A percentile compares a stretch with the other conserved stretches of the same genome.
Conservation (phyloP, 2,113 vertebrate species). For the Pterocles orientalis region DNA sequence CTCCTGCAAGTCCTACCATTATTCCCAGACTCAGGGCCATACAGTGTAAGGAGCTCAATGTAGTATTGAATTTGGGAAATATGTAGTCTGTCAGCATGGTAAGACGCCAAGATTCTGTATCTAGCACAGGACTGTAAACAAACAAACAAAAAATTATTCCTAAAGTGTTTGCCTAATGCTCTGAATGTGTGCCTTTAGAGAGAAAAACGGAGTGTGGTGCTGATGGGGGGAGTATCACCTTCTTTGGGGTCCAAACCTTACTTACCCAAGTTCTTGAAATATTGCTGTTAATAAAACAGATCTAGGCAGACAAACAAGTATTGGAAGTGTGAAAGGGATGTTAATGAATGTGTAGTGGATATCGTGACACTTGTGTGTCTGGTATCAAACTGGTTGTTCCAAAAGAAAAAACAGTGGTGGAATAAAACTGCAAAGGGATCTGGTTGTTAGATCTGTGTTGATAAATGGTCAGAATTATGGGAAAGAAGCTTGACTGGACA, state of each 20-base stretch:
- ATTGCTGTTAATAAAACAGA: not conserved
- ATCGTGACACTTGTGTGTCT: not conserved
- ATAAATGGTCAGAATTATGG: not conserved
- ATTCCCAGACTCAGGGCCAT: constrained; percentile 95
- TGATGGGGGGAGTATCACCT: not conserved
- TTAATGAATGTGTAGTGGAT: not conserved
- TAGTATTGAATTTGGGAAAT: constrained; percentile 49
- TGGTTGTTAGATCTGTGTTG: not conserved
- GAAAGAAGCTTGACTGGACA: not conserved
- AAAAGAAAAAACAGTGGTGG: not conserved
- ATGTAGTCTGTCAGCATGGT: constrained; percentile 15
- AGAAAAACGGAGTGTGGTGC: not conserved
- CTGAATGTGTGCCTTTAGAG: not conserved
- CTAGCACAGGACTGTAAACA: not conserved
- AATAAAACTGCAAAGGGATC: not conserved
- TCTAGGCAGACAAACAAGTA: not conserved
- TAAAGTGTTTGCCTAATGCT: not conserved
- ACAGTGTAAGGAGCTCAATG: constrained; percentile 83
- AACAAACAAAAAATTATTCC: not conserved
- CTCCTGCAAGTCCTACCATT: constrained; percentile 91
- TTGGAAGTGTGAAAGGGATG: not conserved
- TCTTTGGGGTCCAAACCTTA: not conserved
- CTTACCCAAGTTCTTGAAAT: not conserved
- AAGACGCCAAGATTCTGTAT: constrained; percentile 1
- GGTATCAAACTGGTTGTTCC: not conserved